Base-by-base conservation (phyloP, 1,140 invertebrate genomes). In the Drosophila santomea region DNA sequence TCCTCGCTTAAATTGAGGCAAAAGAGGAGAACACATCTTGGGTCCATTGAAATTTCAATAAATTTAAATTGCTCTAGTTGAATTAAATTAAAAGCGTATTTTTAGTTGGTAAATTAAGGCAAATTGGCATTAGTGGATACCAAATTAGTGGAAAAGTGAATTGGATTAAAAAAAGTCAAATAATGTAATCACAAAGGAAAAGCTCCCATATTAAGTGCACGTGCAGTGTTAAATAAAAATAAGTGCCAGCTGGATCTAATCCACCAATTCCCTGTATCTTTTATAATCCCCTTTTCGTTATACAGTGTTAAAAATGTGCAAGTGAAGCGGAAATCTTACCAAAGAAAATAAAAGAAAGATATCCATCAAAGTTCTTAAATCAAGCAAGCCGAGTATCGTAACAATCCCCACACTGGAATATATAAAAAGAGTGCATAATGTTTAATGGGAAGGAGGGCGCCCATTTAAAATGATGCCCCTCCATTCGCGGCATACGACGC, bases 31-130 rank as follows among this genome's bases (percentile, higher is more conserved):
- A 54, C 38, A 41, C 38, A 39, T 51, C 48, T 51, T 51, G 17
- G 14, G 44, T 74, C 76, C 73, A 81, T 85, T 80, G 82, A 86
- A 69, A 79, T 83, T 84, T 88, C 84, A 88, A 88, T 88, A 88
- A 89, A 77, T 83, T 89, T 88, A 88, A 88, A 88, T 88, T 88
- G 83, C 77, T 83, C 75, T 76, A 88, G 84, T 89, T 88, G 52
- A 88, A 88, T 89, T 88, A 84, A 88, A 88, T 89, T 62, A 85
- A 58, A 58, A 75, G 82, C 58, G 45, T 71, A 86, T 86, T 88
- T 86, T 86, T 86, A 88, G 83, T 89, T 72, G 76, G 59, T 88
- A 89, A 88, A 88, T 89, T 88, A 89, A 88, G 84, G 86, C 86
- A 89, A 88, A 88, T 88, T 88, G 83, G 83, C 84, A 77, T 76